Conservation (phyloP, 2,797 vertebrate species). For the Hafferia zeledoni region DNA sequence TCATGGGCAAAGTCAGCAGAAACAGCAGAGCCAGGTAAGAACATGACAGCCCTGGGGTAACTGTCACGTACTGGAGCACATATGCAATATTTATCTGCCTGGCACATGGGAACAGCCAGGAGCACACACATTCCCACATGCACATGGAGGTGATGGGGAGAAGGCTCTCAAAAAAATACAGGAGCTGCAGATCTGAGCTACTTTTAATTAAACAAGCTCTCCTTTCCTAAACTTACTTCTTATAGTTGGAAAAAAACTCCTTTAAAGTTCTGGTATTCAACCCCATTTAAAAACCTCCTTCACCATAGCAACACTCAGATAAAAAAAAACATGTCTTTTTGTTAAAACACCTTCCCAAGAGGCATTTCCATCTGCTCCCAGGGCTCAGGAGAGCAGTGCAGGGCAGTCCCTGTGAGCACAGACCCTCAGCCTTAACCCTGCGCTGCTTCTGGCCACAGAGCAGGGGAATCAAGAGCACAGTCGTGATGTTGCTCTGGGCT, state of each 20-base stretch:
- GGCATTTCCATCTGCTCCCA: not conserved
- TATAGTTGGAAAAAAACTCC: not conserved
- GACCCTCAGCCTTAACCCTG: not conserved
- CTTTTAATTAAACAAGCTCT: not conserved
- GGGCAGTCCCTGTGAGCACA: not conserved
- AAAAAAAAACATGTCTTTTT: not conserved
- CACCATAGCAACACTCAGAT: accelerated
- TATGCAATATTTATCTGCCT: not conserved
- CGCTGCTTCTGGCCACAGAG: accelerated
- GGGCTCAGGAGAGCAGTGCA: not conserved
- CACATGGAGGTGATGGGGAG: not conserved
- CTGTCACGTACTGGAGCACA: not conserved
- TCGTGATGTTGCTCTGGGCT: not conserved
- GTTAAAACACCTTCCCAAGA: not conserved
- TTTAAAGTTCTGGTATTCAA: not conserved
- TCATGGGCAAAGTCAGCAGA: not conserved
- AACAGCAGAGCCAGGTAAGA: not conserved
- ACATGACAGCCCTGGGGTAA: not conserved
- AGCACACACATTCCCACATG: accelerated
- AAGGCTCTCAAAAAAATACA: not conserved
- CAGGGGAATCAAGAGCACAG: not conserved
- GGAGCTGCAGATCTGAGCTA: not conserved
- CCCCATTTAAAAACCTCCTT: not conserved
- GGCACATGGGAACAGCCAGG: not conserved
- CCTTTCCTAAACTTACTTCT: not conserved